A percentile compares a stretch with the other conserved stretches of the same genome.
phyloP scores from a whole-genome alignment of 2,888 invertebrate genomes.

The Chrysolina haemoptera region DNA sequence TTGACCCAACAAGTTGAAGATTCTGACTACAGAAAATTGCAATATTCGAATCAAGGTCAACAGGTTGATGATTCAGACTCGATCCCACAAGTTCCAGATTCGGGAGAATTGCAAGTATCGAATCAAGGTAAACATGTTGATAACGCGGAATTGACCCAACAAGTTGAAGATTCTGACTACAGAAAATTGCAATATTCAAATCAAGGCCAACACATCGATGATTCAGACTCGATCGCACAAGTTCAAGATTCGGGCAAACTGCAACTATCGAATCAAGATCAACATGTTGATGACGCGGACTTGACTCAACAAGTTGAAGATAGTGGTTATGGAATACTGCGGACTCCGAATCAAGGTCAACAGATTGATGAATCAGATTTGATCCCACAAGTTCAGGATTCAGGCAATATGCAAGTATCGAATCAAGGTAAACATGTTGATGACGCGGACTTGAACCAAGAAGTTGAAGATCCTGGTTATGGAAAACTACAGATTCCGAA shows the following conservation, averaged over 20 bases:
- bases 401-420: conserved; percentile 4
- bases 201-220: conserved; percentile 44
- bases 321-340: no score
- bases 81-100: not conserved
- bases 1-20: conserved; percentile 51
- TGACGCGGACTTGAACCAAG: conserved; percentile 36
- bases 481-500: conserved; percentile 44
- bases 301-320: no score
- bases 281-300: no score
- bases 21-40: conserved; percentile 20
- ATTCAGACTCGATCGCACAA: no score
- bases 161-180: conserved; percentile 41
- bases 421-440: conserved; percentile 41
- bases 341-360: no score
- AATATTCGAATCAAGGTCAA: conserved; percentile 25
- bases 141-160: conserved; percentile 52
- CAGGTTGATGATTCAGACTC: conserved; percentile 20
- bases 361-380: conserved; percentile 40
- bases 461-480: conserved; percentile 45
- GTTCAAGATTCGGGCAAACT: no score
- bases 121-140: conserved; percentile 37
- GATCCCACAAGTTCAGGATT: conserved; percentile 30
- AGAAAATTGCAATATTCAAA: conserved; percentile 44
- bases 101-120: conserved; percentile 15
- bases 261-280: no score